Evolutionary conservation across 2,888 invertebrate species (phyloP).

Genomic region (Dugesia japonica): DNA sequence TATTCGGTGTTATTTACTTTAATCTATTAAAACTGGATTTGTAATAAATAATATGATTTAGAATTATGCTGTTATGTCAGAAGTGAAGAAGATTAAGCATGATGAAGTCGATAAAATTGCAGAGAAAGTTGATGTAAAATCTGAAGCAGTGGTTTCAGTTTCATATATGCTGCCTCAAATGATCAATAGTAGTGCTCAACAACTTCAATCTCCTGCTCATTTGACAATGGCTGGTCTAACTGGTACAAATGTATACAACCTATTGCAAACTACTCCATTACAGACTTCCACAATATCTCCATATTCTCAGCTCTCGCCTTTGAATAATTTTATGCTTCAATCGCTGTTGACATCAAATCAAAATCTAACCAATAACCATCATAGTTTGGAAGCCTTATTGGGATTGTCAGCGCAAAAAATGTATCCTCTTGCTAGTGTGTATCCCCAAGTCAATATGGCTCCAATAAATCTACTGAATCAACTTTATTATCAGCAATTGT

Average conservation of each 20-base stretch:
- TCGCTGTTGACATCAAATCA: background rate
- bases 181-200: background rate
- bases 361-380: background rate
- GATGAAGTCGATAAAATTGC: background rate
- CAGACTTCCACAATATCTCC: background rate
- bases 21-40: background rate
- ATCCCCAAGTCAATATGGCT: background rate
- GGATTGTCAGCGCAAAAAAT: slow-evolving; percentile 2
- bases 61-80: background rate
- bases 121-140: background rate
- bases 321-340: background rate
- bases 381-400: background rate
- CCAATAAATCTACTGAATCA: background rate
- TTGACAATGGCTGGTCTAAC: background rate
- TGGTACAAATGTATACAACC: background rate
- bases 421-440: background rate
- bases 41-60: background rate
- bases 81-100: background rate
- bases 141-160: background rate
- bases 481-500: slow-evolving; percentile 9
- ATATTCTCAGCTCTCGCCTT: background rate
- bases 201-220: background rate
- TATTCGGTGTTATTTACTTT: background rate
- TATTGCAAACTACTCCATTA: background rate
- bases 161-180: background rate